Evolutionary conservation across 2,888 invertebrate species (phyloP).

Genomic region (Trilocha varians): DNA sequence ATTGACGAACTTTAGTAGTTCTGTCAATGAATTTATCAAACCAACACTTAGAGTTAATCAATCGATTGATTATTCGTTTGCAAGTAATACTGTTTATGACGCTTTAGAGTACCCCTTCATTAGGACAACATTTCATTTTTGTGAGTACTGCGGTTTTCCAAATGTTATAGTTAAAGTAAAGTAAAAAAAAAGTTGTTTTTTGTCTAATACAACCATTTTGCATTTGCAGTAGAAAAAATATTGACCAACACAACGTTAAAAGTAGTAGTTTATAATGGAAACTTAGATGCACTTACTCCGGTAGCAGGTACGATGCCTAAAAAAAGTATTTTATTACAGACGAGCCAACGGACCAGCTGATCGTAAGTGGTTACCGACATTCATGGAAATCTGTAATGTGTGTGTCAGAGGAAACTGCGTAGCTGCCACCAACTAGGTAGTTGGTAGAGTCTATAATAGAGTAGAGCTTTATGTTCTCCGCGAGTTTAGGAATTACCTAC

Average conservation of each 20-base stretch:
- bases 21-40: slow-evolving; percentile 48
- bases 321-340: too few species aligned
- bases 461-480: too few species aligned
- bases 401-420: too few species aligned
- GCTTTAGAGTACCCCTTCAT: slow-evolving; percentile 39
- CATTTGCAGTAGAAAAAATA: slow-evolving; percentile 59
- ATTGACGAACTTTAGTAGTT: slow-evolving; percentile 27
- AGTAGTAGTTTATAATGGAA: slow-evolving; percentile 56
- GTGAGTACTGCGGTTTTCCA: too few species aligned
- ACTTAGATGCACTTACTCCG: slow-evolving; percentile 55
- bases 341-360: too few species aligned
- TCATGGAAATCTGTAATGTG: too few species aligned
- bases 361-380: too few species aligned
- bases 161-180: too few species aligned
- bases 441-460: too few species aligned
- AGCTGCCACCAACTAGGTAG: too few species aligned
- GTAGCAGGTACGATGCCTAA: slow-evolving; percentile 45
- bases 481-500: too few species aligned
- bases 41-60: slow-evolving; percentile 49
- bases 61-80: slow-evolving; percentile 40
- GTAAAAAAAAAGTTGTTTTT: background rate
- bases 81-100: slow-evolving; percentile 34
- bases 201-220: slow-evolving; percentile 1
- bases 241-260: slow-evolving; percentile 46
- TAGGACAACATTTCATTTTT: slow-evolving; percentile 45